Evolutionary conservation across 1,140 invertebrate genomes (phyloP), one percentile per base, ranked within the genome.

Genomic region (Microvelia longipes): DNA sequence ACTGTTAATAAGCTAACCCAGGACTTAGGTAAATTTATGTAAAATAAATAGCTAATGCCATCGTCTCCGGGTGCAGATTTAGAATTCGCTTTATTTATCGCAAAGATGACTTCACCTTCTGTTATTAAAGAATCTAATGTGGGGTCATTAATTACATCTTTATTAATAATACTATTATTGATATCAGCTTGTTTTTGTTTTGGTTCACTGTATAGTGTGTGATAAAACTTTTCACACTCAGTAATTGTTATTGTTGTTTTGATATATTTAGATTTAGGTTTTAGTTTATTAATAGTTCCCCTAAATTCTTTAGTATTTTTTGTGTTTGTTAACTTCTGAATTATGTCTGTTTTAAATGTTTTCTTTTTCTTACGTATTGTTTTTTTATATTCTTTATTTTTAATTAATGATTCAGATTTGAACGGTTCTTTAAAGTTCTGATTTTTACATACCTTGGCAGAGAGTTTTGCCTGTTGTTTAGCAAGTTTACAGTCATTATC

Each of bases 251-350:
- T 64, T 5, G 5, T 2, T 2, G 11, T 5, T 64, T 5, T 25
- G 2, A 14, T 64, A 25, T 64, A 13, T 2, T 24, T 11, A 64
- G 5, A 13, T 25, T 64, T 64, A 15, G 5, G 5, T 64, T 64
- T 64, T 13, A 14, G 24, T 64, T 26, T 64, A 24, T 64, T 64
- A 24, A 64, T 64, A 25, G 24, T 64, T 24, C 24, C 24, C 62
- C 62, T 13, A 25, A 64, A 64, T 64, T 64, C 62, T 64, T 64
- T 64, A 25, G 2, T 64, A 64, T 64, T 25, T 64, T 25, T 64
- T 24, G 24, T 25, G 62, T 64, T 64, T 14, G 62, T 13, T 14
- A 64, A 25, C 24, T 64, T 64, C 5, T 64, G 5, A 13, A 64
- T 26, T 14, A 64, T 26, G 5, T 64, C 62, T 26, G 2, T 2